Evolutionary conservation across 2,888 invertebrate species (phyloP), one percentile per base, ranked within the genome.

Genomic region (Schizotus pectinicornis): DNA sequence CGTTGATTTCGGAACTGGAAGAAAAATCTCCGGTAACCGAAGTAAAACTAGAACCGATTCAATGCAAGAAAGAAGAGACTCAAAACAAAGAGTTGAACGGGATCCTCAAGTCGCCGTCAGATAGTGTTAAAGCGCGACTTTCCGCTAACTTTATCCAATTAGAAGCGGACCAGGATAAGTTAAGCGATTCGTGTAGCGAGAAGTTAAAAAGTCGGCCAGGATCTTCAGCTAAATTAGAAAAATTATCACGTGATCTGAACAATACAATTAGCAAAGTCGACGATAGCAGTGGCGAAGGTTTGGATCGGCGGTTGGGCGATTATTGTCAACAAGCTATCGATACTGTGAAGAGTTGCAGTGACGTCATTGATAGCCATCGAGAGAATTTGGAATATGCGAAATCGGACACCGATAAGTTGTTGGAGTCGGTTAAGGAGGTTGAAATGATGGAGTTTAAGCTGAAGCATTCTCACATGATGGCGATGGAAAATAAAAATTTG

Each of bases 121-220:
- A 85, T 74, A 82, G 81, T 11, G 83, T 85, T 0, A 84, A 83
- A 77, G 83, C 85, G 36, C 82, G 85, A 14, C 81, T 85, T 77
- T 82, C 84, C 1, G 81, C 82, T 33, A 75, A 82, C 13, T 75
- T 80, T 2, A 59, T 53, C n/a, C 66, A 65, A 46, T 22, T 22
- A 2, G 66, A 66, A 34, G 43, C 57, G 1, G 58, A 62, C 13
- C 59, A 65, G 38, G 63, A 67, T 54, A 62, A 56, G 11, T 58
- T 37, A 35, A 53, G 47, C 33, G 46, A 52, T 30, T 13, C 39
- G 2, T 39, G 30, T 8, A 41, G n/a, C n/a, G 34, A 55, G 3
- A 12, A 11, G 9, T 14, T 3, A 7, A 43, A 49, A 43, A 63
- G 59, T 47, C 61, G 71, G 34, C 68, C 72, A 6, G 67, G 42